Evolutionary conservation across 2,797 vertebrate genomes (phyloP), one percentile per base, ranked within the genome.

Genomic region (Meriones psammophilus): DNA sequence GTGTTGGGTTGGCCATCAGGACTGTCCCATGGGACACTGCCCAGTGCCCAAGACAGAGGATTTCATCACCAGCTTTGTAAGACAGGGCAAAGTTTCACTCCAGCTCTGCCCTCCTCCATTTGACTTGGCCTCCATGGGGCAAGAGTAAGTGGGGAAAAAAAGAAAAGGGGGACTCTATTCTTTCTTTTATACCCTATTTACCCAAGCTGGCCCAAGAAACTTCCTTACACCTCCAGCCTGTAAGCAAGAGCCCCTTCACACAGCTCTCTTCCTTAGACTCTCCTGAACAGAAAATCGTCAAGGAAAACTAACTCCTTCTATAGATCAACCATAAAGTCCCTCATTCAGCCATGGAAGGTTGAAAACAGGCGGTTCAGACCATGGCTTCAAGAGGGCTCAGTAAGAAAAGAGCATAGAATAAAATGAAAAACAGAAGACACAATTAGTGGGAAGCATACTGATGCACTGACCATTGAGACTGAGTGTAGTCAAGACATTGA

Each of bases 31-130:
- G 18, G 62, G 91, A 42, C 28, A 24, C 3, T 36, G 79, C 56
- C 22, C 8, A 89, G 60, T 18, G 36, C 64, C 88, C 56, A 93
- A 62, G 74, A 80, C 88, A 94, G 85, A 91, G 18, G 62, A 96
- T 91, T 96, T 96, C 92, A 90, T 30, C 88, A 87, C 78, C 7
- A 60, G 69, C 64, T 94, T 88, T 87, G 78, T 74, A 42, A 39
- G 80, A 71, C 20, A 78, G 66, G 56, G 74, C 56, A 92, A 62
- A 36, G 42, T 46, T 73, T 95, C 88, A 86, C 33, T 42, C 24
- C 14, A 58, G 80, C 42, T 60, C 50, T 93, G 22, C 1, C 68
- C 69, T 62, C 60, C 50, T 93, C 50, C 76, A 15, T 64, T 73
- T 64, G n/a, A 28, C 94, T 87, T 54, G 64, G 76, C 85, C 56